A percentile compares a stretch with the other conserved stretches of the same genome.
Conservation (phyloP, 1,140 invertebrate species). For the Anoplolepis gracilipes region DNA sequence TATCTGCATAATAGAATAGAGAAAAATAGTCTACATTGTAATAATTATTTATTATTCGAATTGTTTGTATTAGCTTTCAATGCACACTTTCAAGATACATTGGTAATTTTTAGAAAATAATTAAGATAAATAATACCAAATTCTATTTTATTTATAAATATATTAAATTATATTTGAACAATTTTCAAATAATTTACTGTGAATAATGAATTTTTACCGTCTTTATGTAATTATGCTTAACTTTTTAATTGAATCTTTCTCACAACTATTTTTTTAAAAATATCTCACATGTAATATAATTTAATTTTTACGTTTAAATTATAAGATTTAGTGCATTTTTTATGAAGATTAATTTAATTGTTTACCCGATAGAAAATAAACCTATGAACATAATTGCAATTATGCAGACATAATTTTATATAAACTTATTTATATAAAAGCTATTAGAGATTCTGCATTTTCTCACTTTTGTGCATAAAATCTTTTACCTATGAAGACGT, state of each 20-base stretch:
- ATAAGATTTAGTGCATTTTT: neutral
- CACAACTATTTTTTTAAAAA: neutral
- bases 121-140: neutral
- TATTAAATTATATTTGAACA: neutral
- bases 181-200: neutral
- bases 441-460: neutral
- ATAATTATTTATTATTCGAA: constrained; percentile 12
- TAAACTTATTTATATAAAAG: neutral
- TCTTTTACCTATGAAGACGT: constrained; percentile 10
- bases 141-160: too few species aligned
- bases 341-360: neutral
- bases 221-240: neutral
- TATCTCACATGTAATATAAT: neutral
- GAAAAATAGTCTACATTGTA: neutral
- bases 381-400: too few species aligned
- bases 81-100: neutral
- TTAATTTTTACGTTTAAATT: neutral
- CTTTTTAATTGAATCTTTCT: neutral
- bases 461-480: neutral
- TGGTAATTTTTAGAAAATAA: constrained; percentile 1
- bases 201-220: neutral
- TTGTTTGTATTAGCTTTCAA: neutral
- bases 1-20: neutral
- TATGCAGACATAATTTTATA: neutral
- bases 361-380: neutral